Base-by-base conservation (phyloP, 2,888 invertebrate genomes). In the Tolmerus cingulatus region DNA sequence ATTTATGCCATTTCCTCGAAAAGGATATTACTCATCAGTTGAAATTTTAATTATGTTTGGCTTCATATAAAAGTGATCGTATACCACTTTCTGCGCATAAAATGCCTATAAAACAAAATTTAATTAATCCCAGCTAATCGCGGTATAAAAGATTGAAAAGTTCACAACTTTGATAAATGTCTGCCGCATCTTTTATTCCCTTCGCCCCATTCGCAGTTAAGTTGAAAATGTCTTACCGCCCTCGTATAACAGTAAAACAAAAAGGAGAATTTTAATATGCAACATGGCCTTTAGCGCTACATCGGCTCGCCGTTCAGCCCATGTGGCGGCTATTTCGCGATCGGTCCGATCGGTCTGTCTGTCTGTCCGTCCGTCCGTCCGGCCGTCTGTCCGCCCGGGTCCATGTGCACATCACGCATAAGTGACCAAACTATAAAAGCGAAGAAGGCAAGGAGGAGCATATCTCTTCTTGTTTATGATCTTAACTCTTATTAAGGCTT, bases 401-500 rank as follows among this genome's bases (percentile, higher is more conserved):
- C 66, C 23, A 66, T 27, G 23, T 76, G 19, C 34, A 37, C 37
- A 37, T 76, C 51, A 79, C 79, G 79, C 79, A 79, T 51, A 74
- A 85, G 23, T 85, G 85, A 85, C 85, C 85, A 37, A 74, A 43
- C 76, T 55, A 86, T 77, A 55, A 86, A 34, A 37, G 76, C 40
- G 40, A 77, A 86, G 55, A 55, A 86, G 55, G 55, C 37, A 77
- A 86, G 86, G 86, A 86, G 86, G 86, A 86, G 86, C 76, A 77
- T 77, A 74, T 76, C 51, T 86, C 37, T 34, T 77, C 77, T 51
- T 74, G 74, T 86, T 86, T 86, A 86, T 86, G 77, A 74, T 86
- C 77, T 77, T 86, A 86, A 86, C 51, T 86, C 55, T 86, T 86
- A 86, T 86, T 86, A 86, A 86, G 86, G 86, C 86, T 86, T 77